Percentiles rank a stretch among this genome's conserved stretches.
Conservation (phyloP, 2,797 vertebrate species). For the Dryobates pubescens region DNA sequence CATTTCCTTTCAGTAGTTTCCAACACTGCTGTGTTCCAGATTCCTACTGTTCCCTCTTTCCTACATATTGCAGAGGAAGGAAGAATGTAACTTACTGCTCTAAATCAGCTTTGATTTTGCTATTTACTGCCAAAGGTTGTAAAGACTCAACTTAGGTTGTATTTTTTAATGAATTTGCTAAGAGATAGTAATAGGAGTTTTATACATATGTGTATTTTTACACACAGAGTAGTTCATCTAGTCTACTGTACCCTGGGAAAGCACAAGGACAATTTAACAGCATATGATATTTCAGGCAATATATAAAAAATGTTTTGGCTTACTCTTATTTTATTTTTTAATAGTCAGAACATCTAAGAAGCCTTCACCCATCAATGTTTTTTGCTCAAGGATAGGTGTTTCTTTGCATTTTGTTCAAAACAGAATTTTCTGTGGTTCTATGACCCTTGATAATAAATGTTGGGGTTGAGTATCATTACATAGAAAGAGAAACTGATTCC, state of each 20-base stretch:
- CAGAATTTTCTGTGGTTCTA: not conserved
- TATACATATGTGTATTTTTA: not conserved
- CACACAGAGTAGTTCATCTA: conserved; percentile 8
- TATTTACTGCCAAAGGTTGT: not conserved
- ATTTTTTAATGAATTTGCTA: not conserved
- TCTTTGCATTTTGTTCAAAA: not conserved
- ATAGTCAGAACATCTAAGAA: not conserved
- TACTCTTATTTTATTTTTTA: not conserved
- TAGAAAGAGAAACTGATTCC: conserved; percentile 9
- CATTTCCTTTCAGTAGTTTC: not conserved
- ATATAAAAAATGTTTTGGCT: conserved; percentile 10
- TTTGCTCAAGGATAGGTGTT: not conserved
- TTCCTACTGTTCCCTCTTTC: not conserved
- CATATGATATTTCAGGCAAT: not conserved
- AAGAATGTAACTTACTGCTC: not conserved
- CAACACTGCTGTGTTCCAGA: not conserved
- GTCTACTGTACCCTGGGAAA: not conserved
- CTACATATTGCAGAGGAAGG: not conserved
- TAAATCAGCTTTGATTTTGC: not conserved
- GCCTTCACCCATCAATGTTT: not conserved
- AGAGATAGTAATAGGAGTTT: not conserved
- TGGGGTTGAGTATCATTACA: not conserved
- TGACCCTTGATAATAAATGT: not conserved
- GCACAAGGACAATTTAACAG: not conserved
- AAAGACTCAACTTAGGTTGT: not conserved